Evolutionary conservation across 2,888 invertebrate species (phyloP).

Genomic region (Bombyx huttoni): DNA sequence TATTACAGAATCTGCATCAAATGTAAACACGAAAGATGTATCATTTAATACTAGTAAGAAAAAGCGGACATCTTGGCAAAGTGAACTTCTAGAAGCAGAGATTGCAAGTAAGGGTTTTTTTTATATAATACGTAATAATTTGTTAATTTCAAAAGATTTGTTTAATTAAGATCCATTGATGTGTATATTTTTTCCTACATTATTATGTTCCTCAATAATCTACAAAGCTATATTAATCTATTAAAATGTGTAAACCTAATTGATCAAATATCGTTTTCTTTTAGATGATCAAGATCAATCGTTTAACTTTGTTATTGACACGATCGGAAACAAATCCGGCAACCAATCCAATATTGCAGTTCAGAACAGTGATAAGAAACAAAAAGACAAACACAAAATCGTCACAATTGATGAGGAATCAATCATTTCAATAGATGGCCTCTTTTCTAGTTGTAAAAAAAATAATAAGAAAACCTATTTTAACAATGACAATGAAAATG

Average conservation of each 20-base stretch:
- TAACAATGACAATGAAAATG: background rate
- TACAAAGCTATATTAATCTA: too few species aligned
- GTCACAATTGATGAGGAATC: background rate
- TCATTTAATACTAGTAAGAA: slow-evolving; percentile 2
- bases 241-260: too few species aligned
- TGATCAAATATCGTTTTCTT: background rate
- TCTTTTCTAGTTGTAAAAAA: slow-evolving; percentile 1
- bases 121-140: too few species aligned
- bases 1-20: slow-evolving; percentile 9
- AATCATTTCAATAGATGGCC: background rate
- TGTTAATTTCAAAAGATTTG: background rate
- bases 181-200: too few species aligned
- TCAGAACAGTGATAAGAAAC: slow-evolving; percentile 13
- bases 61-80: slow-evolving; percentile 11
- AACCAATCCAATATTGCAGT: background rate
- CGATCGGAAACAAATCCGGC: slow-evolving; percentile 15
- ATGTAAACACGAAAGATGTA: slow-evolving; percentile 16
- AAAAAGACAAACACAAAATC: slow-evolving; percentile 5
- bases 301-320: slow-evolving; percentile 23
- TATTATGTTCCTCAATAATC: too few species aligned
- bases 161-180: background rate
- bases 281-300: background rate
- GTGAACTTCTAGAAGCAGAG: slow-evolving; percentile 5
- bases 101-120: slow-evolving; percentile 11
- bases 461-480: slow-evolving; percentile 1